A percentile compares a stretch with the other conserved stretches of the same genome.
Conservation (phyloP, 2,113 vertebrate genomes). For the Microcebus tavaratra region DNA sequence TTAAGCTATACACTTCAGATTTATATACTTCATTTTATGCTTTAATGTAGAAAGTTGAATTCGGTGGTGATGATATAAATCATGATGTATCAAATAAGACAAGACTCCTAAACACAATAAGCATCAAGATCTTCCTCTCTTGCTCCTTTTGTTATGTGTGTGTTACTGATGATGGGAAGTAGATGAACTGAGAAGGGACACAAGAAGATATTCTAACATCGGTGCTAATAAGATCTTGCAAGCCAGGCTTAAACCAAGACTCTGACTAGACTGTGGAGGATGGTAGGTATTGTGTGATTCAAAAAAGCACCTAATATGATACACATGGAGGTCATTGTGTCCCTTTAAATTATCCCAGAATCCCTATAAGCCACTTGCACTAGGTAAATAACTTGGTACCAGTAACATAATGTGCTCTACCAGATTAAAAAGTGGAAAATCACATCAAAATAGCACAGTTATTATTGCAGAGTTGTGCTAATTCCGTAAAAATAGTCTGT, state of each 20-base stretch:
- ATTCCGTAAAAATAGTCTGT: background rate
- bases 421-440: background rate
- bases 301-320: background rate
- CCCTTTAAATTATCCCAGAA: background rate
- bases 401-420: background rate
- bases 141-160: background rate
- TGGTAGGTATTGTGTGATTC: background rate
- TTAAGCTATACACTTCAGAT: background rate
- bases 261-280: background rate
- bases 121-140: background rate
- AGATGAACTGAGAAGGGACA: background rate
- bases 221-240: background rate
- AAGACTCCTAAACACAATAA: background rate
- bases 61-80: background rate
- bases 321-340: background rate
- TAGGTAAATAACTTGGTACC: background rate
- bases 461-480: conserved; percentile 12
- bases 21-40: background rate
- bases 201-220: background rate
- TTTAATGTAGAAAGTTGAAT: background rate
- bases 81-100: background rate
- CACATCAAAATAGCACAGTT: background rate
- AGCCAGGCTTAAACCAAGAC: background rate
- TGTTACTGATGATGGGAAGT: background rate
- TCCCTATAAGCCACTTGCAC: background rate